Percentiles rank a stretch among this genome's conserved stretches.
Conservation (phyloP, 2,113 vertebrate species). For the Alosa alosa region DNA sequence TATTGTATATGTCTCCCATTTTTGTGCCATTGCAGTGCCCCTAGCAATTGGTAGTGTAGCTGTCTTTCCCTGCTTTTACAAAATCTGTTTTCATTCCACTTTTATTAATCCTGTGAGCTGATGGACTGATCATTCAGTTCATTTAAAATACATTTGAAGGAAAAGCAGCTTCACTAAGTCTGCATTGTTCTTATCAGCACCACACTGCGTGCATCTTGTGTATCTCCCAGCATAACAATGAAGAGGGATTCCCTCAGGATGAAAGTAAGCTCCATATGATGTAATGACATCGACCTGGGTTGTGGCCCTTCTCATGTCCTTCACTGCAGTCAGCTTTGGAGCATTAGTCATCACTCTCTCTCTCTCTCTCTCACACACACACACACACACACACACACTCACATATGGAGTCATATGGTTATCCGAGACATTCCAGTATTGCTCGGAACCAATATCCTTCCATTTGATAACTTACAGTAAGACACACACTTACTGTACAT, state of each 20-base stretch:
- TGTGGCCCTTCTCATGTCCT: not conserved
- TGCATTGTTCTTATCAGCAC: not conserved
- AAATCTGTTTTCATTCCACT: not conserved
- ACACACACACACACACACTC: not conserved
- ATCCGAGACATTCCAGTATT: not conserved
- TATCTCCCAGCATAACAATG: not conserved
- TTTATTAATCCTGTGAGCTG: not conserved
- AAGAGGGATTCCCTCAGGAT: slow-evolving; percentile 55
- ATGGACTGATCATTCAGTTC: not conserved
- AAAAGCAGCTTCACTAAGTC: not conserved
- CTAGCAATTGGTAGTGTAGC: not conserved
- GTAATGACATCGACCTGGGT: slow-evolving; percentile 40
- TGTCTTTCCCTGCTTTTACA: not conserved
- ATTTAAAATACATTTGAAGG: not conserved
- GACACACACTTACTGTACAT: not conserved
- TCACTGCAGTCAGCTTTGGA: slow-evolving; percentile 17
- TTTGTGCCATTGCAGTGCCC: not conserved
- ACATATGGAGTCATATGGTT: not conserved
- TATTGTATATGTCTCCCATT: not conserved
- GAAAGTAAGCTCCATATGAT: slow-evolving; percentile 47
- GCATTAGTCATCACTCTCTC: not conserved
- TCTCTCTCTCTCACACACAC: slow-evolving; percentile 12
- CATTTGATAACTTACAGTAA: not conserved
- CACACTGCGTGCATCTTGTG: not conserved
- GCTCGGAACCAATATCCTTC: not conserved